A percentile compares a stretch with the other conserved stretches of the same genome.
These are phyloP conservation scores for Romanogobio albipinnatus DNA, from an alignment of 2,113 vertebrate species.

Conservation along the genomic window DNA sequence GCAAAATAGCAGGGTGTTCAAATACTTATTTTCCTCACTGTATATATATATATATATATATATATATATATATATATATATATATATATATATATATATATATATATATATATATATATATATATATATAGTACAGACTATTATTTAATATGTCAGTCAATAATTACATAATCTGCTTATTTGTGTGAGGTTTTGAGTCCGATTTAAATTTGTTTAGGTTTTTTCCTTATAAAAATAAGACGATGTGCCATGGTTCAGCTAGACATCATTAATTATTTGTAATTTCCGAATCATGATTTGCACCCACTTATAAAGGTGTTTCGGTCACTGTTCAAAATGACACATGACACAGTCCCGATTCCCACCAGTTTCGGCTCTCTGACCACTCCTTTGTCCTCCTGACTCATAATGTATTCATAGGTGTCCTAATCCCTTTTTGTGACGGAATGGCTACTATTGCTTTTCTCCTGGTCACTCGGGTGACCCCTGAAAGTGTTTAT, in stretches of 20 bases:
- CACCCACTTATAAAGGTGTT: slow-evolving; percentile 34
- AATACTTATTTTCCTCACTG: no score
- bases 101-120: no score
- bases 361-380: not conserved
- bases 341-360: not conserved
- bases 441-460: slow-evolving; percentile 65
- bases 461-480: slow-evolving; percentile 54
- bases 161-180: not conserved
- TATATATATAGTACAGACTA: not conserved
- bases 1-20: no score
- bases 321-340: not conserved
- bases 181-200: not conserved
- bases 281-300: not conserved
- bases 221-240: not conserved
- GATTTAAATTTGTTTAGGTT: not conserved
- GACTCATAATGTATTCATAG: slow-evolving; percentile 74
- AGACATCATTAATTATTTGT: not conserved
- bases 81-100: no score
- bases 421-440: slow-evolving; percentile 66
- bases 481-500: slow-evolving; percentile 38
- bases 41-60: no score
- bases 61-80: no score
- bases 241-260: not conserved
- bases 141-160: not conserved
- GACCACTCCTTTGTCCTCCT: slow-evolving; percentile 58